A percentile compares a stretch with the other conserved stretches of the same genome.
These are phyloP conservation scores for Drosophila willistoni DNA, from an alignment of 1,140 invertebrate species.

Conservation along the genomic window DNA sequence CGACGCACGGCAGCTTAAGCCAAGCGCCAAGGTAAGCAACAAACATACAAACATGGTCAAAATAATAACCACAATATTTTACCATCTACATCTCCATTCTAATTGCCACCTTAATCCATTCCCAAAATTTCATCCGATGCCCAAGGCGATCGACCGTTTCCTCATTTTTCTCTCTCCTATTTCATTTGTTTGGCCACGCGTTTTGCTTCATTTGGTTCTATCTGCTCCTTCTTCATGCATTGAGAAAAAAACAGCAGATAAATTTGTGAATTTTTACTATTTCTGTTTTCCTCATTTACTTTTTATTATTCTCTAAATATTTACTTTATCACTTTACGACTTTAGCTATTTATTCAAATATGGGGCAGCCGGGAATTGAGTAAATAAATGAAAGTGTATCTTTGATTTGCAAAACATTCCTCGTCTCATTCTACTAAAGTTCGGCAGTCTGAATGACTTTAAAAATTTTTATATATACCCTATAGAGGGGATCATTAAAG, in stretches of 20 bases:
- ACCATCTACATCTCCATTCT: background rate
- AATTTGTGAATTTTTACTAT: conserved; percentile 12
- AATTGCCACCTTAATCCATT: background rate
- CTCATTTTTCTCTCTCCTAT: background rate
- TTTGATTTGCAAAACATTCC: background rate
- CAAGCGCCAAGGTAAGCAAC: conserved; percentile 81
- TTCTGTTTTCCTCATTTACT: conserved; percentile 10
- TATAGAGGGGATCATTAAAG: too few relatives aligned
- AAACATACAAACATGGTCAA: background rate
- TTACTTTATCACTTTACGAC: conserved; percentile 70
- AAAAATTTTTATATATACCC: background rate
- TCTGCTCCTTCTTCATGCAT: conserved; percentile 39
- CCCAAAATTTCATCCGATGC: background rate
- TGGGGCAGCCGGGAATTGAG: conserved; percentile 15
- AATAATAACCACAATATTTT: too few relatives aligned
- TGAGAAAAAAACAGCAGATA: conserved; percentile 29
- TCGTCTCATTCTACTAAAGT: too few relatives aligned
- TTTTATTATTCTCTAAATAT: conserved; percentile 78
- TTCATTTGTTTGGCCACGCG: conserved; percentile 3
- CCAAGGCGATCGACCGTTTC: background rate
- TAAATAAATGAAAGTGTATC: conserved; percentile 11
- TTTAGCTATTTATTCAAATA: conserved; percentile 15
- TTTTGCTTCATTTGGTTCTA: conserved; percentile 20
- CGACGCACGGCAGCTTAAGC: conserved; percentile 82
- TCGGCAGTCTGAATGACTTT: background rate